phyloP scores from a whole-genome alignment of 2,888 invertebrate genomes.

The Cheilosia impressa region DNA sequence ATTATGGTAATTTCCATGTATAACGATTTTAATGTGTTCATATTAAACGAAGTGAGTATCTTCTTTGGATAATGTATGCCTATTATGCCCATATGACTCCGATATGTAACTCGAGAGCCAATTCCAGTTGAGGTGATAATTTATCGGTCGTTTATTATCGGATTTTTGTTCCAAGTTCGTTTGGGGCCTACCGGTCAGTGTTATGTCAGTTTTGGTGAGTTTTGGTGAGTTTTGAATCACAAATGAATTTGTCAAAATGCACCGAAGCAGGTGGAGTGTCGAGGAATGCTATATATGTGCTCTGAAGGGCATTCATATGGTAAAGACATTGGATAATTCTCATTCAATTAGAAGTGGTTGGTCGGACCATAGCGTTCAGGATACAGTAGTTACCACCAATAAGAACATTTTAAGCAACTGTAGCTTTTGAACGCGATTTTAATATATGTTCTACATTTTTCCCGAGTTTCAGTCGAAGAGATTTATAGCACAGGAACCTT shows the following conservation, averaged over 20 bases:
- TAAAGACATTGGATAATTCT: not conserved
- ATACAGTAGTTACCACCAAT: no score
- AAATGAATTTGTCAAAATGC: conserved; percentile 52
- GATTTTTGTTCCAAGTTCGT: conserved; percentile 25
- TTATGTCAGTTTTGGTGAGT: conserved; percentile 25
- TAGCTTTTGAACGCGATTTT: no score
- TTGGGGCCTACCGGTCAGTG: conserved; percentile 26
- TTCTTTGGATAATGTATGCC: conserved; percentile 24
- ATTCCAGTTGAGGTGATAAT: conserved; percentile 73
- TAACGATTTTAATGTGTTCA: conserved; percentile 68
- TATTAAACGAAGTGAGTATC: conserved; percentile 51
- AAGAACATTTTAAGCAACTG: no score
- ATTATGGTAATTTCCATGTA: conserved; percentile 71
- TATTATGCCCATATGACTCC: conserved; percentile 25
- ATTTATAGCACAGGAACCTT: no score
- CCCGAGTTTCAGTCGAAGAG: no score
- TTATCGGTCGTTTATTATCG: conserved; percentile 62
- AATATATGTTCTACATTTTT: no score
- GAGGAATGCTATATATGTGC: conserved; percentile 6
- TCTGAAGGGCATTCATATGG: conserved; percentile 12
- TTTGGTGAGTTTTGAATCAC: conserved; percentile 36
- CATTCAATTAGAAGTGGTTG: not conserved
- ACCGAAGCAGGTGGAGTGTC: conserved; percentile 46
- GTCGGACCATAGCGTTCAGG: no score
- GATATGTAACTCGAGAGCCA: conserved; percentile 29